Evolutionary conservation across 2,888 invertebrate species (phyloP).

Genomic region (Dascillus cervinus): DNA sequence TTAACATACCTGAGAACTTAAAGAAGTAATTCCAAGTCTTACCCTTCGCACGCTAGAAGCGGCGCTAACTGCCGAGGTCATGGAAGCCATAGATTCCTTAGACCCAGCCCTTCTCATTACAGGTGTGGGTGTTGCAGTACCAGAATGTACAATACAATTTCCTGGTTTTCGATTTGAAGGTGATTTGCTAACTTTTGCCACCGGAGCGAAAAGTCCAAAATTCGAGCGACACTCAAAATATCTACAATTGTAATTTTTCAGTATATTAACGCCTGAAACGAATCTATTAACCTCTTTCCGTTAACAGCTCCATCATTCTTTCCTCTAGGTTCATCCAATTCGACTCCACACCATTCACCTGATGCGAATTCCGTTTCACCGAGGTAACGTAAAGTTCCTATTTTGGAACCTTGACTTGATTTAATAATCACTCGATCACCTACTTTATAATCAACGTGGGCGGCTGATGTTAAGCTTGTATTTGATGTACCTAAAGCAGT

Average conservation of each 20-base stretch:
- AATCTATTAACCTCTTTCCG: constrained; percentile 64
- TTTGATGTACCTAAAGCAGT: constrained; percentile 45
- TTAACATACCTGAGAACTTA: constrained; percentile 56
- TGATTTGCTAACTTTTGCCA: constrained; percentile 81
- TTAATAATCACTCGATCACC: constrained; percentile 90
- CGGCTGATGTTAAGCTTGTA: constrained; percentile 43
- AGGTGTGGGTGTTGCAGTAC: constrained; percentile 32
- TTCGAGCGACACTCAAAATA: constrained; percentile 90
- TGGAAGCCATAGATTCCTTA: constrained; percentile 71
- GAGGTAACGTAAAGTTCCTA: constrained; percentile 76
- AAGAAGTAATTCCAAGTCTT: constrained; percentile 67
- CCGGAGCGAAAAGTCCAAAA: constrained; percentile 89
- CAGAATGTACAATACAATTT: constrained; percentile 54
- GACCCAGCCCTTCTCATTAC: constrained; percentile 70
- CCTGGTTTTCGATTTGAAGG: constrained; percentile 64
- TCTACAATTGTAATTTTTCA: too few relatives aligned
- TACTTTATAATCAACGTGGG: constrained; percentile 59
- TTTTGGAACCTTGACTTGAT: constrained; percentile 79
- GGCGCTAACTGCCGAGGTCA: constrained; percentile 44
- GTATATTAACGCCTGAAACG: not conserved
- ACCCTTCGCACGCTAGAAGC: constrained; percentile 59
- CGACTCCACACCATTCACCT: constrained; percentile 94
- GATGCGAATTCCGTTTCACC: constrained; percentile 86
- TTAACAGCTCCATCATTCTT: constrained; percentile 95
- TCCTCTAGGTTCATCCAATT: constrained; percentile 86